Evolutionary conservation across 2,113 vertebrate species (phyloP).

Genomic region (Neolamprologus hecqui): DNA sequence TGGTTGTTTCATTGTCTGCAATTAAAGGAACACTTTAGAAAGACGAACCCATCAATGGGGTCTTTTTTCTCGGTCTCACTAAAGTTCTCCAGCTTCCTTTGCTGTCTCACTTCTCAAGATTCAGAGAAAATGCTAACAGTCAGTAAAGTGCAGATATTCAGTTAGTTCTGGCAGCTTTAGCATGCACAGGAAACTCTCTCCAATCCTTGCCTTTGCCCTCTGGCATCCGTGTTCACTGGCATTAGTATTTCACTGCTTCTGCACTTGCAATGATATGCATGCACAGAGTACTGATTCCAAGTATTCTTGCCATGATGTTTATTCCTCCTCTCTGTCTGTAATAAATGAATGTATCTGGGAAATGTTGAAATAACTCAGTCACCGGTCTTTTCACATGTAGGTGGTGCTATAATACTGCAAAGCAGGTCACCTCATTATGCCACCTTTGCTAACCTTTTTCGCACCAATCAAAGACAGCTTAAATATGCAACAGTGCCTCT

Average conservation of each 20-base stretch:
- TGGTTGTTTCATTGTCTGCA: slow-evolving; percentile 4
- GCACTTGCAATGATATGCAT: background rate
- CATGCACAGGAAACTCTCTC: background rate
- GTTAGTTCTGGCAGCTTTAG: background rate
- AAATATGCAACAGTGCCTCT: background rate
- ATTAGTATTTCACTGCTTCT: background rate
- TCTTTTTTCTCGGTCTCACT: background rate
- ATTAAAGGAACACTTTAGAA: slow-evolving; percentile 7
- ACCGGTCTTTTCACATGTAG: background rate
- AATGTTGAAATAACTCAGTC: background rate
- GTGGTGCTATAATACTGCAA: background rate
- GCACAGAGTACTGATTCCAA: background rate
- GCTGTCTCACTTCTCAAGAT: background rate
- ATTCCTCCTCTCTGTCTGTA: background rate
- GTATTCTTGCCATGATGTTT: background rate
- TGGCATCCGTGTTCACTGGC: background rate
- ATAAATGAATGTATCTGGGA: background rate
- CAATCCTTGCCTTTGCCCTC: background rate
- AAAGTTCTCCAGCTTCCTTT: background rate
- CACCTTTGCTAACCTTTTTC: background rate
- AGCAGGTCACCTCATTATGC: background rate
- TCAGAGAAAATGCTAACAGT: background rate
- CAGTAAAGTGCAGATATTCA: background rate
- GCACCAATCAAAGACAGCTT: background rate
- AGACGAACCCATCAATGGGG: background rate